phyloP scores from a whole-genome alignment of 2,113 vertebrate genomes.

The Pandion haliaetus region DNA sequence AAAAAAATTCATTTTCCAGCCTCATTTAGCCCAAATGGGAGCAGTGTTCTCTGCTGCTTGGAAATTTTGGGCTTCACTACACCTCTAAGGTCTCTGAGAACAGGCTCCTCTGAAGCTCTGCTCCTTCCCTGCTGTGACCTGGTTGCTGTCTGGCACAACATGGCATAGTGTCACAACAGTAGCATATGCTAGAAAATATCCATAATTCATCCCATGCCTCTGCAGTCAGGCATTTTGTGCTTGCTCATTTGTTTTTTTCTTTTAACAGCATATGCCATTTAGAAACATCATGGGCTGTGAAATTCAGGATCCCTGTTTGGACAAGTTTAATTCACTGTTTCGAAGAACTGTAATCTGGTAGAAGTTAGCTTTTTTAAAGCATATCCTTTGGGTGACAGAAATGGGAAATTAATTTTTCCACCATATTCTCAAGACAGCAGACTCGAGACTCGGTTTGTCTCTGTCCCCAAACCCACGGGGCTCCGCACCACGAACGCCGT shows the following conservation, averaged over 20 bases:
- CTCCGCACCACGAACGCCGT: rapidly evolving
- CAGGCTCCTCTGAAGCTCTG: background rate
- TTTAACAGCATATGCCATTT: constrained; percentile 14
- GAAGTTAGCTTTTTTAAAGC: background rate
- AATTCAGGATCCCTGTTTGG: constrained; percentile 4
- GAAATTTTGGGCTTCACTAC: background rate
- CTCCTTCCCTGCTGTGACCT: background rate
- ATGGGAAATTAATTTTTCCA: background rate
- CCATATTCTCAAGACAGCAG: background rate
- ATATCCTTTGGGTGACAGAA: background rate
- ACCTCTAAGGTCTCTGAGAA: background rate
- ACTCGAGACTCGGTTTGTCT: background rate
- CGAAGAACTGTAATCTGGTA: background rate
- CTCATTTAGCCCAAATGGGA: background rate
- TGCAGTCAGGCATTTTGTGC: background rate
- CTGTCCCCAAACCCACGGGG: background rate
- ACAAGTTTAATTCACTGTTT: background rate
- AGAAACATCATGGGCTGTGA: constrained; percentile 5
- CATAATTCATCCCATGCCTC: background rate
- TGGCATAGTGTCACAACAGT: constrained; percentile 1
- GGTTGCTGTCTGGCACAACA: constrained; percentile 9
- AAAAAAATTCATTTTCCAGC: background rate
- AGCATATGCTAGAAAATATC: constrained; percentile 2
- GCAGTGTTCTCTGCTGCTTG: background rate
- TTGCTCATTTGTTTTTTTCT: constrained; percentile 13